Evolutionary conservation across 2,113 vertebrate species (phyloP), one percentile per base, ranked within the genome.

Genomic region (Ornithorhynchus anatinus): DNA sequence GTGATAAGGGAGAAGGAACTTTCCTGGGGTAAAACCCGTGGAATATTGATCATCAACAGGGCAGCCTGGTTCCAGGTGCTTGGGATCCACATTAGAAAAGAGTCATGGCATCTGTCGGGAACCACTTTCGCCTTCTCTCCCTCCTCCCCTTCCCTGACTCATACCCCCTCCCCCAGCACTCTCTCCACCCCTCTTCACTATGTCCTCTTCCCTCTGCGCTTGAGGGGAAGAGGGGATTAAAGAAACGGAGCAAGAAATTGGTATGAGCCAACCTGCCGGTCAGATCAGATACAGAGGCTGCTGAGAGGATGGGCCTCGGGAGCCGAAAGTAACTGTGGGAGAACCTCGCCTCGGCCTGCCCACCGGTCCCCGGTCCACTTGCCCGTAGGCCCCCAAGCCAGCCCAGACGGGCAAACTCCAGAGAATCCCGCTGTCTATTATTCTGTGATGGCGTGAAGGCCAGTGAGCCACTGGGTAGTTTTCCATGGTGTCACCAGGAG

Each of bases 181-280:
- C n/a, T n/a, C n/a, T n/a, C n/a, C 19, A 48, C 37, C 25, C 48
- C 51, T 43, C 29, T 22, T 20, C 12, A 69, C 61, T 68, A 71
- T 79, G 68, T 44, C 29, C 68, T 68, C 53, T 70, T 67, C 52
- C 62, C 51, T 87, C 57, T 77, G 69, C 57, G 40, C 83, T 87
- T 85, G 80, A 87, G 66, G 70, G 79, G 72, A 80, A 85, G 63
- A 75, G 70, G 75, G 83, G 86, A 88, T 88, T 88, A 85, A 88
- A 88, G 80, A 84, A 85, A 82, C 64, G 4, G 81, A 85, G 80
- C 86, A 88, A 84, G 83, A 88, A 88, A 88, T 88, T 85, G 80
- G 83, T 67, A 80, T 62, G 79, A 88, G 40, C 83, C 77, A 88
- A 51, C 78, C 67, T 85, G 77, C 83, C 86, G 57, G 64, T 72